Evolutionary conservation across 2,888 invertebrate species (phyloP).

Genomic region (Dryomyza anilis): DNA sequence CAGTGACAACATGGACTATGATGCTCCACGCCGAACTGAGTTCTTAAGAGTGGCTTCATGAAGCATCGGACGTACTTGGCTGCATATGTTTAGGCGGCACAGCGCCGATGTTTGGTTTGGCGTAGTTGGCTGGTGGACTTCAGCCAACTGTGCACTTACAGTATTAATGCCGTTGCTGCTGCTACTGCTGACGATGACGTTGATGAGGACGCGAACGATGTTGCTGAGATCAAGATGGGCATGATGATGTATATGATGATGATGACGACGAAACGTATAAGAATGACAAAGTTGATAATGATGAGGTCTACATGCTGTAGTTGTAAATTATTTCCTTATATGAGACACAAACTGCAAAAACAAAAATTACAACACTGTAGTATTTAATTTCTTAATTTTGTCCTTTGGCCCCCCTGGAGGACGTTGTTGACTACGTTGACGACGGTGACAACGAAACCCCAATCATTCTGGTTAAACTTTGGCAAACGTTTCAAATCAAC

Average conservation of each 20-base stretch:
- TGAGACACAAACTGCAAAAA: neutral
- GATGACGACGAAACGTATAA: neutral
- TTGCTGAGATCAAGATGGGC: neutral
- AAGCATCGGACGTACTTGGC: neutral
- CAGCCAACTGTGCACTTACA: constrained; percentile 15
- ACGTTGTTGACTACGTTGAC: neutral
- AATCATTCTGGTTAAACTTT: constrained; percentile 13
- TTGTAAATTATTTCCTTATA: neutral
- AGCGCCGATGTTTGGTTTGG: too few relatives aligned
- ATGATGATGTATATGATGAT: neutral
- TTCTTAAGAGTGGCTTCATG: neutral
- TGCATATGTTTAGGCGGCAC: constrained; percentile 8
- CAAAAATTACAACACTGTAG: neutral
- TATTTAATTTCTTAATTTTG: constrained; percentile 21
- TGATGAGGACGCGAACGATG: neutral
- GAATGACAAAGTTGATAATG: too few relatives aligned
- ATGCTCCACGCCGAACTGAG: neutral
- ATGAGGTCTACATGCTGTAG: neutral
- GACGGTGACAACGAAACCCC: constrained; percentile 10
- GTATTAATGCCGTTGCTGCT: neutral
- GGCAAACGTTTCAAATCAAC: constrained; percentile 15
- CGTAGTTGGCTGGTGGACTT: neutral
- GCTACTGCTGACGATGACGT: neutral
- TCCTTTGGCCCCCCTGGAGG: constrained; percentile 5
- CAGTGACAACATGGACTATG: neutral